phyloP scores from a whole-genome alignment of 2,113 vertebrate genomes.

The Callithrix jacchus region DNA sequence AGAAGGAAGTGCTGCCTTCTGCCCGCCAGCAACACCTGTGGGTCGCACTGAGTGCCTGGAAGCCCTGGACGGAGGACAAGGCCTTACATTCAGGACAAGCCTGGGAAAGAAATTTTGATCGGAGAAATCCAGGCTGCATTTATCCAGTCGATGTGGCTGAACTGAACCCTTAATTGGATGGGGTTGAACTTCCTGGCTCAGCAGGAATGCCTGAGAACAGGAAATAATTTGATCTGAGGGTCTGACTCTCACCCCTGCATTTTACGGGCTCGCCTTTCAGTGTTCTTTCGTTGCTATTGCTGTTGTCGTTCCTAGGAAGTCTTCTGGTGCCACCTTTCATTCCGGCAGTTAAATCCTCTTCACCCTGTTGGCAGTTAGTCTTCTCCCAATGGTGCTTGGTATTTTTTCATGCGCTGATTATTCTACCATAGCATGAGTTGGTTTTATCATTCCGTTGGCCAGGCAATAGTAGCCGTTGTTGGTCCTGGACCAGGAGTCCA shows the following conservation, averaged over 20 bases:
- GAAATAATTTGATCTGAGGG: not conserved
- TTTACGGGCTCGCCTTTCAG: fast-evolving
- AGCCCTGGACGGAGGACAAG: not conserved
- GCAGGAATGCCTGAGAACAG: not conserved
- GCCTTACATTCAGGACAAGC: not conserved
- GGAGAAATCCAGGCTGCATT: not conserved
- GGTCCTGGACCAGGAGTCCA: not conserved
- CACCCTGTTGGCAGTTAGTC: not conserved
- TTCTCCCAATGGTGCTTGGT: not conserved
- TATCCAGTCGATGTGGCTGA: not conserved
- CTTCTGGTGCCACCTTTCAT: not conserved
- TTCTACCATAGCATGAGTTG: not conserved
- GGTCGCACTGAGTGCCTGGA: not conserved
- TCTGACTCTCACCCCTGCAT: fast-evolving
- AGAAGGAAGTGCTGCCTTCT: not conserved
- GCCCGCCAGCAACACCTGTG: not conserved
- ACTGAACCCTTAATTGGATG: not conserved
- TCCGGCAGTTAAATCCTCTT: not conserved
- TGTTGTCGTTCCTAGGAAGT: fast-evolving
- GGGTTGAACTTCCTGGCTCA: not conserved
- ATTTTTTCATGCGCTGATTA: not conserved
- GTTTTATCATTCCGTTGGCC: not conserved
- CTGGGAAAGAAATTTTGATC: not conserved
- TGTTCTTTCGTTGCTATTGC: not conserved
- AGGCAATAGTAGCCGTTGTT: not conserved